Percentiles rank a stretch among this genome's conserved stretches.
Evolutionary conservation across 2,888 invertebrate genomes (phyloP).

Genomic region (Morpho deidamia): DNA sequence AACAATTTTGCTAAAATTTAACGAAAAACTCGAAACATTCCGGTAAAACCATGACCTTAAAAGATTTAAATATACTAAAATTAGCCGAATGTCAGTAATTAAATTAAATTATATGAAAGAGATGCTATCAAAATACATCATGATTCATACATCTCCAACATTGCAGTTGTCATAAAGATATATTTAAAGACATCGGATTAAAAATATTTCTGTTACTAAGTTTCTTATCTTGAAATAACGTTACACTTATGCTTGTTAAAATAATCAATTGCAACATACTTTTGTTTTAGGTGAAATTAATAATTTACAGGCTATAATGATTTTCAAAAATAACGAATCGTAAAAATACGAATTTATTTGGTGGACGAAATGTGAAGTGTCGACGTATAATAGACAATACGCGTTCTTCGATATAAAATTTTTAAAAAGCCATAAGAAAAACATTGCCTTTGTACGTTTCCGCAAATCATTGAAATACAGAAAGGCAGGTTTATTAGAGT

Average conservation of each 20-base stretch:
- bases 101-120: neutral
- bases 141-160: conserved; percentile 11
- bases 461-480: too few relatives aligned
- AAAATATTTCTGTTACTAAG: neutral
- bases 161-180: conserved; percentile 10
- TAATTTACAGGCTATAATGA: too few relatives aligned
- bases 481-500: too few relatives aligned
- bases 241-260: neutral
- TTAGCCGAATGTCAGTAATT: neutral
- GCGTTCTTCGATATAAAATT: too few relatives aligned
- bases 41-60: neutral
- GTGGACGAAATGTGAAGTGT: too few relatives aligned
- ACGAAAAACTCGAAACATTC: too few relatives aligned
- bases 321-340: too few relatives aligned
- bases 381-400: too few relatives aligned
- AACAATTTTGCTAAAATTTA: too few relatives aligned
- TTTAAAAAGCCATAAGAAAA: too few relatives aligned
- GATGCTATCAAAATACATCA: conserved; percentile 5
- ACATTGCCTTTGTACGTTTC: too few relatives aligned
- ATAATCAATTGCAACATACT: neutral
- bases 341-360: too few relatives aligned
- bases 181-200: conserved; percentile 6
- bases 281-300: neutral
- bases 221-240: neutral
- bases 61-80: neutral